These are phyloP conservation scores for Trimorus sp. DNA, from an alignment of 2,888 invertebrate genomes.

Conservation along the genomic window DNA sequence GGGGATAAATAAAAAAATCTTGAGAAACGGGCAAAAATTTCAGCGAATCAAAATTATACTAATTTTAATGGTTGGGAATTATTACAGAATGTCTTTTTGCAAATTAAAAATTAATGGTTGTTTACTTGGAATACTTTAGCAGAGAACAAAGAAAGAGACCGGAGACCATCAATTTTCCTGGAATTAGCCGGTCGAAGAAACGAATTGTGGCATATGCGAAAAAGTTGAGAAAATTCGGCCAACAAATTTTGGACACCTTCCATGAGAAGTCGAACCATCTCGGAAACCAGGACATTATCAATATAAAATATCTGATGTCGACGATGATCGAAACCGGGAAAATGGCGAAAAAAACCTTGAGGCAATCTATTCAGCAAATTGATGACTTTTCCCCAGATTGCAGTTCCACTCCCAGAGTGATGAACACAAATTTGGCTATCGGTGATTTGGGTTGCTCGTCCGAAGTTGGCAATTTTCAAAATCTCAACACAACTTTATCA, in stretches of 20 bases:
- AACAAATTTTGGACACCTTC: background rate
- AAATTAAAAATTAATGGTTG: background rate
- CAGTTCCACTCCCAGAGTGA: too few relatives aligned
- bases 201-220: background rate
- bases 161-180: background rate
- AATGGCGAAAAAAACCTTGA: background rate
- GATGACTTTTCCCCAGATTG: too few relatives aligned
- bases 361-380: background rate
- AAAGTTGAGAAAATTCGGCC: background rate
- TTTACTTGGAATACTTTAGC: background rate
- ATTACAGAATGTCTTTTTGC: too few relatives aligned
- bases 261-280: background rate
- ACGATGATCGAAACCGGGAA: background rate
- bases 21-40: conserved; percentile 11
- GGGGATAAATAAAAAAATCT: too few relatives aligned
- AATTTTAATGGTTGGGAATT: too few relatives aligned
- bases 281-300: background rate
- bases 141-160: background rate
- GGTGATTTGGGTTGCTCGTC: too few relatives aligned
- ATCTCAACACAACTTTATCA: too few relatives aligned
- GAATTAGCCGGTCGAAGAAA: background rate
- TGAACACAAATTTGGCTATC: too few relatives aligned
- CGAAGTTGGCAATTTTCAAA: too few relatives aligned
- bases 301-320: background rate
- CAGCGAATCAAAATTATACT: background rate